Evolutionary conservation across 2,888 invertebrate genomes (phyloP).

Genomic region (Masnerella sp.): DNA sequence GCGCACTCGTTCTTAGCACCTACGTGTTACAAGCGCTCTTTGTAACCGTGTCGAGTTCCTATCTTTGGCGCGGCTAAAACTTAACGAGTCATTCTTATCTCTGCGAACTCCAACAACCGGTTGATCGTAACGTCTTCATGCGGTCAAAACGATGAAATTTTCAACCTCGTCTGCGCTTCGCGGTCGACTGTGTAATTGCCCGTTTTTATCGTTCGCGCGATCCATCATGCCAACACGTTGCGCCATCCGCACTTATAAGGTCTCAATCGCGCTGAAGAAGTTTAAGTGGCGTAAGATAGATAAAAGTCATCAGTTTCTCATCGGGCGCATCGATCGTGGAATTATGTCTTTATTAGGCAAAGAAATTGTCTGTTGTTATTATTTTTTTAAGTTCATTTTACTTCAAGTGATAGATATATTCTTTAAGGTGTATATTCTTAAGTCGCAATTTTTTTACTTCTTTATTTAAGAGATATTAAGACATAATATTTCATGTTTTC

Average conservation of each 20-base stretch:
- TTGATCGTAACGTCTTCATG: conserved; percentile 42
- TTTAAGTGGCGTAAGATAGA: neutral
- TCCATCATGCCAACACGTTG: conserved; percentile 34
- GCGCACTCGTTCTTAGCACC: conserved; percentile 28
- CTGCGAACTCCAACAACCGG: conserved; percentile 44
- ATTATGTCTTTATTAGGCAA: too few species aligned
- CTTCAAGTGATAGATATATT: too few species aligned
- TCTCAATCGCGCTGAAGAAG: conserved; percentile 7
- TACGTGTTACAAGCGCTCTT: neutral
- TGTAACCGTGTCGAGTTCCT: too few species aligned
- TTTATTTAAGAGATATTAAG: too few species aligned
- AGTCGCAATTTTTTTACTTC: too few species aligned
- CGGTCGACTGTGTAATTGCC: conserved; percentile 28
- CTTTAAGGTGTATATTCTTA: too few species aligned
- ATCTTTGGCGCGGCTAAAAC: conserved; percentile 31
- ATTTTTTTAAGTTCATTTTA: too few species aligned
- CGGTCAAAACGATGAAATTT: conserved; percentile 40
- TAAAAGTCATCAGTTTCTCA: too few species aligned
- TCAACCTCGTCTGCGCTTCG: too few species aligned
- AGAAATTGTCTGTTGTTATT: too few species aligned
- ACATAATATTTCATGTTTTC: too few species aligned
- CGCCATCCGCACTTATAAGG: conserved; percentile 26
- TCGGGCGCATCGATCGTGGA: too few species aligned
- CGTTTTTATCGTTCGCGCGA: conserved; percentile 23
- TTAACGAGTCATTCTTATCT: conserved; percentile 47